phyloP scores from a whole-genome alignment of 2,888 invertebrate genomes.

The Pseudoips prasinana region DNA sequence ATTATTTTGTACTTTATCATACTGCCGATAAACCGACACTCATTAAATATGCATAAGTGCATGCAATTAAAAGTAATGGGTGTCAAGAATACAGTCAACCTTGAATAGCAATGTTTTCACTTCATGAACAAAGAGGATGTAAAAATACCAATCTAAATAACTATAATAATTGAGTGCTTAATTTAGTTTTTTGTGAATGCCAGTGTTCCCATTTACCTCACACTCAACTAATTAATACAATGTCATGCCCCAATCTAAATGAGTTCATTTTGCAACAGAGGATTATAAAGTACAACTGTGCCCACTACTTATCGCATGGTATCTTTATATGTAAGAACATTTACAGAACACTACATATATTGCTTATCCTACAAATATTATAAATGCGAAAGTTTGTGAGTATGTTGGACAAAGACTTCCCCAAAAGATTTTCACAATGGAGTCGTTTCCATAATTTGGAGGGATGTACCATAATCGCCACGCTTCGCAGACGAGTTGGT shows the following conservation, averaged over 20 bases:
- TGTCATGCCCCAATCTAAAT: conserved; percentile 18
- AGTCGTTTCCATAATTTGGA: too few species aligned
- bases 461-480: too few species aligned
- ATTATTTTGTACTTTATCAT: too few species aligned
- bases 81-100: conserved; percentile 24
- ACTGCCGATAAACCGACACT: too few species aligned
- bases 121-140: conserved; percentile 33
- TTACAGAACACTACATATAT: too few species aligned
- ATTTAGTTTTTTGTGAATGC: conserved; percentile 37
- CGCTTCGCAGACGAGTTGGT: too few species aligned
- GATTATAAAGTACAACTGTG: conserved; percentile 7
- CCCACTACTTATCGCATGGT: too few species aligned
- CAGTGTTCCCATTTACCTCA: conserved; percentile 35
- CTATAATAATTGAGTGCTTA: conserved; percentile 29
- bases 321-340: too few species aligned
- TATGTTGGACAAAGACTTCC: too few species aligned
- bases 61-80: conserved; percentile 3
- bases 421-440: too few species aligned
- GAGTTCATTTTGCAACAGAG: conserved; percentile 18
- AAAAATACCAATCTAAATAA: conserved; percentile 26
- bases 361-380: too few species aligned
- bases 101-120: conserved; percentile 34
- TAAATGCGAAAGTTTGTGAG: too few species aligned
- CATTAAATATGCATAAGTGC: conserved; percentile 2
- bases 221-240: conserved; percentile 28